A percentile compares a stretch with the other conserved stretches of the same genome.
These are phyloP conservation scores for Boloria selene DNA, from an alignment of 2,888 invertebrate species.

Conservation along the genomic window DNA sequence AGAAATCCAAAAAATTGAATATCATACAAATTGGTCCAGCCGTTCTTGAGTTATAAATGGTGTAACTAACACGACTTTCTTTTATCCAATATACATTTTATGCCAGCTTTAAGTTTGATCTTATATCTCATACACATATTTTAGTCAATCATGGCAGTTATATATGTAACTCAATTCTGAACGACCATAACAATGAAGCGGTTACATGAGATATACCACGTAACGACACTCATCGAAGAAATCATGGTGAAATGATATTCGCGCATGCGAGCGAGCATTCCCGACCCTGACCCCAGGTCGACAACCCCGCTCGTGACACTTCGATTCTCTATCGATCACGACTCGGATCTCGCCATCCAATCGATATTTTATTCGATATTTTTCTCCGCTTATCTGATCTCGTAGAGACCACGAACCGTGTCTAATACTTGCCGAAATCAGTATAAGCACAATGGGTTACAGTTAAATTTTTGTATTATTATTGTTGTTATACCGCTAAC, in stretches of 20 bases:
- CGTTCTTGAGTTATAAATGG: too few species aligned
- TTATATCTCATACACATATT: background rate
- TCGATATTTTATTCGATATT: conserved; percentile 67
- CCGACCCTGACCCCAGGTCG: conserved; percentile 78
- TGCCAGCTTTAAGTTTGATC: background rate
- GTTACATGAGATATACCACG: conserved; percentile 72
- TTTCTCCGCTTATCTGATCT: conserved; percentile 72
- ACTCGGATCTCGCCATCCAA: conserved; percentile 68
- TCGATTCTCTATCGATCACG: conserved; percentile 81
- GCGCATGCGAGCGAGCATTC: conserved; percentile 67
- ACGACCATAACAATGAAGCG: conserved; percentile 67
- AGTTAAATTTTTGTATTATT: conserved; percentile 65
- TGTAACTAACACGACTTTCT: too few species aligned
- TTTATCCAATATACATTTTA: too few species aligned
- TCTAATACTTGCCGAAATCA: conserved; percentile 66
- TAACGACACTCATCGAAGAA: conserved; percentile 67
- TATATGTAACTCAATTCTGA: conserved; percentile 21
- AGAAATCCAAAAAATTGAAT: too few species aligned
- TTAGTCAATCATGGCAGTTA: conserved; percentile 22
- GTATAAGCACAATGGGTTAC: conserved; percentile 63
- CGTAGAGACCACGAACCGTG: conserved; percentile 57
- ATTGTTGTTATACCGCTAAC: conserved; percentile 65
- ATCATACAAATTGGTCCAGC: too few species aligned
- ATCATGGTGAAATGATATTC: conserved; percentile 62
- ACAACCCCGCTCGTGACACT: conserved; percentile 79